Base-by-base conservation (phyloP, 2,888 invertebrate species). In the Glomeris marginata region DNA sequence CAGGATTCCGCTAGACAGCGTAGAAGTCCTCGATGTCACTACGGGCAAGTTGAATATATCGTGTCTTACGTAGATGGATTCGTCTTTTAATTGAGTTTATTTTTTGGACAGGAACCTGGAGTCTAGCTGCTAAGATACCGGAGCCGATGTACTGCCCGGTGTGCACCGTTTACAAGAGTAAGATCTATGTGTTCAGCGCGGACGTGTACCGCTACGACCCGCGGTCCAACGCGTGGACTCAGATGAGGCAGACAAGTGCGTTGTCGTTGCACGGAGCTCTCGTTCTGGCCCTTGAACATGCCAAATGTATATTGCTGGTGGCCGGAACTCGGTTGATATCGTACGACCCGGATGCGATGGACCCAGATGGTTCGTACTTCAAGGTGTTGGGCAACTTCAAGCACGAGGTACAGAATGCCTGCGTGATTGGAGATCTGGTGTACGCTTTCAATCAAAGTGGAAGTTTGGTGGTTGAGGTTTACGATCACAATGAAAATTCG, bases 171-270 rank as follows among this genome's bases (percentile, higher is more conserved):
- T 55, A 57, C 49, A 55, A 58, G 13, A 58, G 50, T 5, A 53
- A 56, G n/a, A 54, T 62, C 5, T 60, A 56, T 48, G 55, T 62
- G 10, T 55, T 62, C 41, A 58, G 57, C 6, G 52, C 56, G 10
- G 56, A 58, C 36, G 54, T 60, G 13, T 56, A 55, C 44, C 48
- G 54, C 33, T 61, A 58, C 43, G 49, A 58, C 33, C 57, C 57
- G 1, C 37, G 51, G 13, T 44, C 36, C 6, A 50, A 56, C 42
- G 22, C 36, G 6, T 61, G 60, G 61, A 52, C 51, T 16, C 51
- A 51, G 5, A 41, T 58, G 10, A 51, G 45, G 15, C 42, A 55
- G 16, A 55, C 55, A 41, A 43, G 52, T 10, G 54, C 54, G 3
- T 59, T 58, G 37, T 57, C 55, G 40, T 49, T 55, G 28, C 28